Evolutionary conservation across 1,140 invertebrate species (phyloP), one percentile per base, ranked within the genome.

Genomic region (Battus philenor): DNA sequence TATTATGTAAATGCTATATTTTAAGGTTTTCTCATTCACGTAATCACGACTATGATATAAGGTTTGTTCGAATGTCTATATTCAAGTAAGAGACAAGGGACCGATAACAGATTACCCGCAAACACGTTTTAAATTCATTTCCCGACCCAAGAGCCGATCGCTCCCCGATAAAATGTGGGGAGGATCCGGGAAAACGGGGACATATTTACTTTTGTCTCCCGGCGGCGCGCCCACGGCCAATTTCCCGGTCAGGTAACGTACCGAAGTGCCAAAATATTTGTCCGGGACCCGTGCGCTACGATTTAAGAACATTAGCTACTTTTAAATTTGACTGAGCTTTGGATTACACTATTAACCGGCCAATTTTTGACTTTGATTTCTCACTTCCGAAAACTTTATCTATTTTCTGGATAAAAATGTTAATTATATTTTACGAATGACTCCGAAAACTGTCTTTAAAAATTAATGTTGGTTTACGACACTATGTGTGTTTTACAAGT

Each of bases 91-190:
- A 82, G 73, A 82, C 78, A 82, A 79, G 81, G 78, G 81, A 82
- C 81, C 78, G 81, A 85, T 85, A 82, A 85, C 78, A 85, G 81
- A 85, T 85, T 85, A 85, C 81, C 81, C 81, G 70, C 81, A 85
- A 82, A 85, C 81, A 85, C 78, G 78, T 81, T 82, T 85, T 82
- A 85, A 85, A 85, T 85, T 85, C 80, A 85, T 85, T 85, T 82
- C 76, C 80, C 78, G 78, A 82, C 78, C 78, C 78, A 64, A 69
- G 68, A 69, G 67, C 61, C 80, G 78, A 82, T 85, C 80, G 78
- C 73, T 70, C 72, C 69, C 68, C 74, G 77, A 85, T 85, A 85
- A 85, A 85, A 80, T 81, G 78, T 81, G 76, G 76, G 76, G 74
- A 78, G 59, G 68, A 59, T 57, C 68, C 58, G 67, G 67, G 71